Evolutionary conservation across 1,140 invertebrate genomes (phyloP).

Genomic region (Aphelenchoides avenae): DNA sequence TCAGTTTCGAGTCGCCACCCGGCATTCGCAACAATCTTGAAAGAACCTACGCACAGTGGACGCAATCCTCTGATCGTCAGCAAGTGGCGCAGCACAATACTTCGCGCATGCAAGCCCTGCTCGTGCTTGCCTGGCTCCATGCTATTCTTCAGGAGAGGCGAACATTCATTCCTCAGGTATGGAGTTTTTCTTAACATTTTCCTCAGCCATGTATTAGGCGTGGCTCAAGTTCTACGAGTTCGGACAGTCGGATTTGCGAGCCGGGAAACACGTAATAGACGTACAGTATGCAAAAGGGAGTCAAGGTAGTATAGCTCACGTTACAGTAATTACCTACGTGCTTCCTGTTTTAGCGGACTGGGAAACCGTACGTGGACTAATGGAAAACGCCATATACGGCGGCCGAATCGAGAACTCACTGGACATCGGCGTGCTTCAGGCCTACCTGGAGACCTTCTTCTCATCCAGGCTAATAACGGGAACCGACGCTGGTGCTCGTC

Average conservation of each 20-base stretch:
- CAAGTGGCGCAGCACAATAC: background rate
- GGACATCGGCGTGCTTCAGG: slow-evolving; percentile 71
- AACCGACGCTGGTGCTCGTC: background rate
- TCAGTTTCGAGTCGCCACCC: slow-evolving; percentile 78
- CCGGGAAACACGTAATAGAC: slow-evolving; percentile 62
- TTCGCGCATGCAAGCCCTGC: slow-evolving; percentile 49
- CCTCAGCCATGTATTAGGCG: slow-evolving; percentile 61
- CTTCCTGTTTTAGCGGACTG: slow-evolving; percentile 65
- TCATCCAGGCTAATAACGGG: slow-evolving; percentile 13
- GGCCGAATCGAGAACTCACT: slow-evolving; percentile 77
- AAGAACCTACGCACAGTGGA: slow-evolving; percentile 62
- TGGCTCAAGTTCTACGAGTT: slow-evolving; percentile 88
- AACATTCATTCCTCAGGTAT: slow-evolving; percentile 73
- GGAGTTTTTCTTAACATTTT: slow-evolving; percentile 16
- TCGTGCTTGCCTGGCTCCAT: slow-evolving; percentile 76
- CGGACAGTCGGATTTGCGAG: slow-evolving; percentile 75
- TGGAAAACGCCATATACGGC: slow-evolving; percentile 78
- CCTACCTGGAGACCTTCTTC: slow-evolving; percentile 63
- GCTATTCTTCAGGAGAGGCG: slow-evolving; percentile 81
- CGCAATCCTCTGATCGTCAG: no score
- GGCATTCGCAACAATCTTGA: slow-evolving; percentile 62
- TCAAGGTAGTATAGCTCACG: slow-evolving; percentile 4
- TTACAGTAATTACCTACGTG: slow-evolving; percentile 1
- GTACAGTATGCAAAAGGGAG: slow-evolving; percentile 57
- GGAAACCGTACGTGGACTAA: slow-evolving; percentile 74